Evolutionary conservation across 2,797 vertebrate genomes (phyloP).

Genomic region (Arctocebus calabarensis): DNA sequence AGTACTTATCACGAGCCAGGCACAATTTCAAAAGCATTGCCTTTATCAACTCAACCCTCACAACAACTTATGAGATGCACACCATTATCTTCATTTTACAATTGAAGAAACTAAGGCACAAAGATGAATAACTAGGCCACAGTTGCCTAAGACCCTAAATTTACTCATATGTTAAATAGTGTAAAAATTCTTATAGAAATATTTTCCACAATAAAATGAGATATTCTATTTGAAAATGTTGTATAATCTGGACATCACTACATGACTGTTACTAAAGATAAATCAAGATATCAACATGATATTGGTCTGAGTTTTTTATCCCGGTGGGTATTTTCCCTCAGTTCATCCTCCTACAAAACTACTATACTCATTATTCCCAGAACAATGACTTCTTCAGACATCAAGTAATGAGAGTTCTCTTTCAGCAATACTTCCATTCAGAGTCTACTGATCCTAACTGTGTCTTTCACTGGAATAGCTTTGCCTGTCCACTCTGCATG

Average conservation of each 20-base stretch:
- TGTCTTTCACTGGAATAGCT: not conserved
- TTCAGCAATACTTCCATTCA: not conserved
- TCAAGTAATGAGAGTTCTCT: not conserved
- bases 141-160: not conserved
- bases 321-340: fast-evolving
- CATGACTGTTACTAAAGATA: not conserved
- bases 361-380: not conserved
- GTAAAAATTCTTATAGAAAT: not conserved
- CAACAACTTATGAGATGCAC: not conserved
- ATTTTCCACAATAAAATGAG: not conserved
- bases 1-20: not conserved
- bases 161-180: not conserved
- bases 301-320: not conserved
- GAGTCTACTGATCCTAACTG: not conserved
- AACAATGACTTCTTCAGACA: not conserved
- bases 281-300: not conserved
- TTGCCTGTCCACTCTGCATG: fast-evolving
- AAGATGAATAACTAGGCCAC: not conserved
- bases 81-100: not conserved
- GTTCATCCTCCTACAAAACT: not conserved
- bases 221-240: not conserved
- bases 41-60: not conserved
- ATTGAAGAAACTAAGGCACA: not conserved
- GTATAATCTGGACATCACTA: not conserved
- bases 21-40: not conserved